These are phyloP conservation scores for Caenorhabditis sp. DNA, from an alignment of 2,888 invertebrate genomes.

Conservation along the genomic window DNA sequence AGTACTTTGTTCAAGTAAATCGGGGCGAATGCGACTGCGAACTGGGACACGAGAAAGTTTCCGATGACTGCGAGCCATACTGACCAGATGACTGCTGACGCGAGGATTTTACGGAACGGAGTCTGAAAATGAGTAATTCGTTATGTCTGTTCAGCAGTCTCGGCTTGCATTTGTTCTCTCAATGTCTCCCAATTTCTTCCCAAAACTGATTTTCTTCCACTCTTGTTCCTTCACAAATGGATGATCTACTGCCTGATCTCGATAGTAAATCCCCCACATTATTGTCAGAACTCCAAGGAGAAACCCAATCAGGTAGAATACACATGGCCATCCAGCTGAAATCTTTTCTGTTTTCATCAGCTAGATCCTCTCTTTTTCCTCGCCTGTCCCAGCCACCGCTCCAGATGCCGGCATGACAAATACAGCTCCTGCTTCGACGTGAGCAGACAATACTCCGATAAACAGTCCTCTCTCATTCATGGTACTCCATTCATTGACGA, in stretches of 20 bases:
- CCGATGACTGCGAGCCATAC: constrained; percentile 74
- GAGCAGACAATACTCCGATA: constrained; percentile 70
- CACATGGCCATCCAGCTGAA: constrained; percentile 76
- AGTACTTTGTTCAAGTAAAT: constrained; percentile 71
- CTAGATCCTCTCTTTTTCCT: not conserved
- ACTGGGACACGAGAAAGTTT: constrained; percentile 71
- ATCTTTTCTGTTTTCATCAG: too few species aligned
- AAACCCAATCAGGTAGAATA: constrained; percentile 72
- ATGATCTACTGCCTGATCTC: constrained; percentile 69
- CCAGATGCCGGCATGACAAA: constrained; percentile 76
- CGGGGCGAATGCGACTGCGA: constrained; percentile 66
- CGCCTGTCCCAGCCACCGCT: constrained; percentile 58
- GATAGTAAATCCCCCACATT: constrained; percentile 68
- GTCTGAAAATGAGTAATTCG: constrained; percentile 42
- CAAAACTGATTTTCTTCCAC: constrained; percentile 62
- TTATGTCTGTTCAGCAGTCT: too few species aligned
- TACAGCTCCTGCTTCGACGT: constrained; percentile 73
- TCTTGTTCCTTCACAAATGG: constrained; percentile 66
- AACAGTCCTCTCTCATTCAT: constrained; percentile 72
- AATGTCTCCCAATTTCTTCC: constrained; percentile 42
- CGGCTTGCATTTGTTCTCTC: not conserved
- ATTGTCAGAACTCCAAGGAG: constrained; percentile 63
- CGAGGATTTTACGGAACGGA: constrained; percentile 68
- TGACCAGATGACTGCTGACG: constrained; percentile 69
- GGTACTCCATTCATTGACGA: constrained; percentile 73